These are phyloP conservation scores for Arrhamphus sclerolepis DNA, from an alignment of 2,797 vertebrate species.

Conservation along the genomic window DNA sequence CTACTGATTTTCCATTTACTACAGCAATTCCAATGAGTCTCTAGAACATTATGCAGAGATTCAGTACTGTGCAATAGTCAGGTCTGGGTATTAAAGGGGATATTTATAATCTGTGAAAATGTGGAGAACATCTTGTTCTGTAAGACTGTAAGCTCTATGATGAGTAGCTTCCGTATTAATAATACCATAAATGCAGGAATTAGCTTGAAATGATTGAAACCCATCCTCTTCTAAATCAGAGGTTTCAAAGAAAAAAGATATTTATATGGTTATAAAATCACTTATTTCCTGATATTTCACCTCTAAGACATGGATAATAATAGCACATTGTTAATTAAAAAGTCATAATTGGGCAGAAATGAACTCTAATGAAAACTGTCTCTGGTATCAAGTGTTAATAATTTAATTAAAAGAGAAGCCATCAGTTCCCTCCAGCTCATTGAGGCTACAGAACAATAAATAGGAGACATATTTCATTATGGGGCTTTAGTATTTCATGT, in stretches of 20 bases:
- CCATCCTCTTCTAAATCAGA: background rate
- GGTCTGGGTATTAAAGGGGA: constrained; percentile 24
- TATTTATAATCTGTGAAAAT: constrained; percentile 40
- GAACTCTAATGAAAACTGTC: constrained; percentile 27
- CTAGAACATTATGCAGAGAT: constrained; percentile 16
- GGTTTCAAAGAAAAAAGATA: constrained; percentile 2
- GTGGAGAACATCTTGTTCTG: background rate
- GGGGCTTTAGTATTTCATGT: constrained; percentile 24
- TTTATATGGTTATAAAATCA: background rate
- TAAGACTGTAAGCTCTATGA: background rate
- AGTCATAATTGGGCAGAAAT: constrained; percentile 35
- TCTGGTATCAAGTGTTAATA: constrained; percentile 27
- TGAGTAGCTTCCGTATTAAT: background rate
- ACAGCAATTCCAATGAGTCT: constrained; percentile 5
- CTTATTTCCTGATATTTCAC: constrained; percentile 9
- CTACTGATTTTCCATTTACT: constrained; percentile 16
- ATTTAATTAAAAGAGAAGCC: constrained; percentile 41
- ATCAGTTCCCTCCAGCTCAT: constrained; percentile 18
- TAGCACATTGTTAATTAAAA: constrained; percentile 31
- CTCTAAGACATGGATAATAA: constrained; percentile 21
- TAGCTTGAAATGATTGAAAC: background rate
- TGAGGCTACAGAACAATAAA: constrained; percentile 26
- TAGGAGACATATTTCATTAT: constrained; percentile 20
- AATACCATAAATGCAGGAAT: background rate
- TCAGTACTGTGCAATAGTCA: constrained; percentile 18